Conservation (phyloP, 2,888 invertebrate genomes). For the Drosophila diplacantha region DNA sequence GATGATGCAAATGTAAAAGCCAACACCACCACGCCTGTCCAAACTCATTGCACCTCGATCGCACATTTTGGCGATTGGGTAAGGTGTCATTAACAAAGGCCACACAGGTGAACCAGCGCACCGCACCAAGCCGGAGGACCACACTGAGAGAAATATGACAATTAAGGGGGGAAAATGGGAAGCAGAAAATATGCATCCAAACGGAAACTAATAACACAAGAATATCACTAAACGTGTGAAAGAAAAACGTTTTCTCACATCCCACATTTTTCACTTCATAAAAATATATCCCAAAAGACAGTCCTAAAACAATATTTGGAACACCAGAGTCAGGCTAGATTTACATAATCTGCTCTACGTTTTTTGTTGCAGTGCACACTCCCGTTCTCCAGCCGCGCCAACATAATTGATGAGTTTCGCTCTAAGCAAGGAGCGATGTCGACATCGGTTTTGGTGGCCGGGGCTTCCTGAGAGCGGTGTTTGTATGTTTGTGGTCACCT, state of each 20-base stretch:
- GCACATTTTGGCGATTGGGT: constrained; percentile 16
- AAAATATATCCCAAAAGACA: background rate
- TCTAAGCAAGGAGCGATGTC: constrained; percentile 44
- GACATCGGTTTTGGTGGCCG: constrained; percentile 38
- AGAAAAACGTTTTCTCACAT: background rate
- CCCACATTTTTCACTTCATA: background rate
- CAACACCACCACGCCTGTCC: constrained; percentile 4
- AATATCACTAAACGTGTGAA: background rate
- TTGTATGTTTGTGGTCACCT: constrained; percentile 54
- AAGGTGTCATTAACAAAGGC: constrained; percentile 53
- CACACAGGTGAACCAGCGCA: constrained; percentile 17
- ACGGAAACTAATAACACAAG: background rate
- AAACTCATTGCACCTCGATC: constrained; percentile 3
- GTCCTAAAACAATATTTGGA: background rate
- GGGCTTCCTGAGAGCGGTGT: constrained; percentile 36
- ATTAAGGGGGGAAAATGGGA: background rate
- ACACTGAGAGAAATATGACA: background rate
- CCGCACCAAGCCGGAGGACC: constrained; percentile 5
- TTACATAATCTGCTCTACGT: background rate
- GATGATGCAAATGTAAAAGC: constrained; percentile 26
- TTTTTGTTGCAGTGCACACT: background rate
- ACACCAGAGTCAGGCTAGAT: too few species aligned
- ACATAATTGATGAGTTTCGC: constrained; percentile 70
- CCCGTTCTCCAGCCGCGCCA: constrained; percentile 54
- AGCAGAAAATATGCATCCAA: background rate